Percentiles rank a stretch among this genome's conserved stretches.
Evolutionary conservation across 1,140 invertebrate genomes (phyloP).

Genomic region (Bombus superbus): DNA sequence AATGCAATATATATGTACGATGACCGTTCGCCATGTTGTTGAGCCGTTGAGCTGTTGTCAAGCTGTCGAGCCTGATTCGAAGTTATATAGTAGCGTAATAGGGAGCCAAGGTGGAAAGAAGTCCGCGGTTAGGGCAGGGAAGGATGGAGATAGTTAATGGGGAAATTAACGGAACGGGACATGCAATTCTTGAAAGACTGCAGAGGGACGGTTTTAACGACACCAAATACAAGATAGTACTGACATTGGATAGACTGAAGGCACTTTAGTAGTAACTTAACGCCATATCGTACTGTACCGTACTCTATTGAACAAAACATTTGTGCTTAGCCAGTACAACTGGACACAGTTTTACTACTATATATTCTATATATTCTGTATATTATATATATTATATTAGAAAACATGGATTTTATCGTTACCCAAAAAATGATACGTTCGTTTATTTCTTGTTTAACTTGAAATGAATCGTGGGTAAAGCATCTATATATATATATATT

Average conservation of each 20-base stretch:
- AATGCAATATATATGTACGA: slow-evolving; percentile 82
- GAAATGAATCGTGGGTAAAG: slow-evolving; percentile 13
- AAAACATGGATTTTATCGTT: slow-evolving; percentile 7
- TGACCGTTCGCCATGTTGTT: slow-evolving; percentile 80
- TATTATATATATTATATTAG: slow-evolving; percentile 31
- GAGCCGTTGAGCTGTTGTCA: slow-evolving; percentile 74
- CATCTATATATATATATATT: not conserved
- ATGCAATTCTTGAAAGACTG: slow-evolving; percentile 81
- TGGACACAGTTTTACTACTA: slow-evolving; percentile 20
- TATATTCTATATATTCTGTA: slow-evolving; percentile 45
- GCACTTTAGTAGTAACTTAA: slow-evolving; percentile 83
- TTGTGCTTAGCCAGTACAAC: slow-evolving; percentile 24
- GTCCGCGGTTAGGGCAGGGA: slow-evolving; percentile 40
- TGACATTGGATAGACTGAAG: slow-evolving; percentile 84
- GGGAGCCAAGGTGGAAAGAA: slow-evolving; percentile 23
- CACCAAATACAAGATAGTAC: slow-evolving; percentile 84
- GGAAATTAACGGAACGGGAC: slow-evolving; percentile 57
- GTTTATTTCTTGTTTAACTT: slow-evolving; percentile 18
- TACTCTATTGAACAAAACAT: slow-evolving; percentile 66
- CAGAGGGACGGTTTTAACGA: slow-evolving; percentile 82
- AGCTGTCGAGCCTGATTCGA: slow-evolving; percentile 68
- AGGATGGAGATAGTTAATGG: slow-evolving; percentile 3
- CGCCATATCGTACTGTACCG: slow-evolving; percentile 75
- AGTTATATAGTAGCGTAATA: slow-evolving; percentile 48
- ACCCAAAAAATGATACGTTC: slow-evolving; percentile 6